Evolutionary conservation across 2,888 invertebrate genomes (phyloP), one percentile per base, ranked within the genome.

Genomic region (Pseudococcus viburni): DNA sequence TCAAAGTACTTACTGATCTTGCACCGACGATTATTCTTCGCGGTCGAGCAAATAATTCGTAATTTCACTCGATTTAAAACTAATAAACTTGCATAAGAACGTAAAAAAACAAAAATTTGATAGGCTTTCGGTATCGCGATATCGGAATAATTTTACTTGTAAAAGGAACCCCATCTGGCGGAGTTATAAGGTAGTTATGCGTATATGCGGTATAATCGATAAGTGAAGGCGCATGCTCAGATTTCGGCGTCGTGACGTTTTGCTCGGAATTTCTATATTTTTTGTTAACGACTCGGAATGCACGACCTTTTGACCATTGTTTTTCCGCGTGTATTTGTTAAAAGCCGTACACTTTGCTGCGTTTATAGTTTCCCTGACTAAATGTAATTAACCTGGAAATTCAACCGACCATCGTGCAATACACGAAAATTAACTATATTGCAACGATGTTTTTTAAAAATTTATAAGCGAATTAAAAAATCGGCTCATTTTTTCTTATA

Each of bases 331-430:
- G 12, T 83, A 83, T 46, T 83, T 83, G 46, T 83, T 17, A 17
- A 33, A 73, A 73, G 33, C 17, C 33, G 12, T 9, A 33, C 15
- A 77, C 39, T 22, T 26, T 17, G 46, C 15, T 17, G 80, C 80
- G 80, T 83, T 46, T 83, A 46, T 42, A 19, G 80, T 46, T 73
- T 33, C 19, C 80, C 80, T 83, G 80, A 83, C 80, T 15, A 83
- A 46, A 83, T 83, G 80, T 83, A 83, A 83, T 83, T 83, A 83
- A 83, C 80, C 80, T 83, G 80, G 19, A 83, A 83, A 83, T 83
- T 83, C 46, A 83, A 46, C 80, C 9, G 80, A 83, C 80, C 19
- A 83, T 83, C 46, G 46, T 17, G 19, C 5, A 33, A 33, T 83
- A 46, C 77, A 77, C 77, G 77, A 77, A 33, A 42, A 42, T 42